Evolutionary conservation across 2,888 invertebrate genomes (phyloP).

Genomic region (Invenusta paracnida): DNA sequence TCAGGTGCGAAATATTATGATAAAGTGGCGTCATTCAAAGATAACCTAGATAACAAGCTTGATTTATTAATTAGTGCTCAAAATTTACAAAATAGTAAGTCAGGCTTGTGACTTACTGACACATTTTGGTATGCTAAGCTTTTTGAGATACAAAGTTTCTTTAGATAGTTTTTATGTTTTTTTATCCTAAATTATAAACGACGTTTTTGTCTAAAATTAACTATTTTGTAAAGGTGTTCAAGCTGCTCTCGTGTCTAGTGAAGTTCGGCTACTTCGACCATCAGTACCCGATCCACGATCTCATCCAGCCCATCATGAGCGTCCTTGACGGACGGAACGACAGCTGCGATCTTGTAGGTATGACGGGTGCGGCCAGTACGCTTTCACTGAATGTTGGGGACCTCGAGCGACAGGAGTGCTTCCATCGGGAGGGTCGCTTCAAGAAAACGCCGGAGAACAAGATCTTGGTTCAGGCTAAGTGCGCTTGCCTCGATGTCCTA

Average conservation of each 20-base stretch:
- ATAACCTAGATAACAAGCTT: too few species aligned
- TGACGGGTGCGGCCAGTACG: background rate
- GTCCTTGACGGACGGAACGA: constrained; percentile 46
- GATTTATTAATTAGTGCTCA: too few species aligned
- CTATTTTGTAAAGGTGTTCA: too few species aligned
- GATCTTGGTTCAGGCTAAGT: constrained; percentile 39
- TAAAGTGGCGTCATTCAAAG: too few species aligned
- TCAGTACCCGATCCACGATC: constrained; percentile 36
- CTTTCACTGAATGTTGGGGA: background rate
- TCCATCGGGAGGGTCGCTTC: background rate
- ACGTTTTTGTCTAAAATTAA: too few species aligned
- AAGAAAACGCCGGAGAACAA: constrained; percentile 30
- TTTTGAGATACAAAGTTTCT: too few species aligned
- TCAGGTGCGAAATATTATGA: constrained; percentile 25
- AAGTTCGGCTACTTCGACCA: constrained; percentile 47
- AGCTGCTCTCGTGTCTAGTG: constrained; percentile 41
- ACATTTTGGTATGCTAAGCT: too few species aligned
- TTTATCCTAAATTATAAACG: too few species aligned
- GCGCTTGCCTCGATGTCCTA: constrained; percentile 45
- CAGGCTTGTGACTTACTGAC: too few species aligned
- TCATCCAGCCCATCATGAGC: constrained; percentile 45
- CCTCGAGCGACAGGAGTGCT: background rate
- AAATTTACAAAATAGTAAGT: too few species aligned
- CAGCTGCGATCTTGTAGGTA: background rate
- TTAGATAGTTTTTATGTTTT: too few species aligned